Evolutionary conservation across 2,113 vertebrate genomes (phyloP).

Genomic region (Erythrocebus patas): DNA sequence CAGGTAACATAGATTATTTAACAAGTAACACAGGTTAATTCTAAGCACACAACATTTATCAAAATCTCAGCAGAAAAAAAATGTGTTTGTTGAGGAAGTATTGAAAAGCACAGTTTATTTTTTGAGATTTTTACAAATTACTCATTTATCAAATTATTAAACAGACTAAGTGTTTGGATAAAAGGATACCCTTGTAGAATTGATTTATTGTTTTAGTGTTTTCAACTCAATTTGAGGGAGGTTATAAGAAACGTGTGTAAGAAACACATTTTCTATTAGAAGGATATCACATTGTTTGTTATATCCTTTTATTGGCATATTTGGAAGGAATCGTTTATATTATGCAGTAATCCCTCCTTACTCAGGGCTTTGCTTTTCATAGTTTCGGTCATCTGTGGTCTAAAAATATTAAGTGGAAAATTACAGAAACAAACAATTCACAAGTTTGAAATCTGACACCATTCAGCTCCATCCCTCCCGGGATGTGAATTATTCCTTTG

Average conservation of each 20-base stretch:
- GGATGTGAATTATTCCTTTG: neutral
- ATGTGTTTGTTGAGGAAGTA: neutral
- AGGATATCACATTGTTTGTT: neutral
- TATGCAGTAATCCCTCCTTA: neutral
- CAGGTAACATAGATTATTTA: neutral
- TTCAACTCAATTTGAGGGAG: neutral
- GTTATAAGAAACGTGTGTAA: neutral
- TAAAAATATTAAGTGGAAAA: neutral
- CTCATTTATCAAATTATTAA: neutral
- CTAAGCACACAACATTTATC: neutral
- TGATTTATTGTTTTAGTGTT: neutral
- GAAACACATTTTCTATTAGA: neutral
- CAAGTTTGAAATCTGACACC: neutral
- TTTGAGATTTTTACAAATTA: neutral
- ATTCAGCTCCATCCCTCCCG: neutral
- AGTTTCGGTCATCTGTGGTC: neutral
- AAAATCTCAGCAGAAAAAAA: neutral
- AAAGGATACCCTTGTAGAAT: neutral
- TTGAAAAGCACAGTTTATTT: constrained; percentile 1
- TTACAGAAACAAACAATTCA: neutral
- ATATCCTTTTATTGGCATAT: neutral
- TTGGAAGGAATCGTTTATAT: neutral
- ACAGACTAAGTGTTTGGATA: neutral
- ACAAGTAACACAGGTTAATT: neutral
- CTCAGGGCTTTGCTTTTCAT: neutral